A percentile compares a stretch with the other conserved stretches of the same genome.
Conservation (phyloP, 2,797 vertebrate species). For the Eospalax fontanierii region DNA sequence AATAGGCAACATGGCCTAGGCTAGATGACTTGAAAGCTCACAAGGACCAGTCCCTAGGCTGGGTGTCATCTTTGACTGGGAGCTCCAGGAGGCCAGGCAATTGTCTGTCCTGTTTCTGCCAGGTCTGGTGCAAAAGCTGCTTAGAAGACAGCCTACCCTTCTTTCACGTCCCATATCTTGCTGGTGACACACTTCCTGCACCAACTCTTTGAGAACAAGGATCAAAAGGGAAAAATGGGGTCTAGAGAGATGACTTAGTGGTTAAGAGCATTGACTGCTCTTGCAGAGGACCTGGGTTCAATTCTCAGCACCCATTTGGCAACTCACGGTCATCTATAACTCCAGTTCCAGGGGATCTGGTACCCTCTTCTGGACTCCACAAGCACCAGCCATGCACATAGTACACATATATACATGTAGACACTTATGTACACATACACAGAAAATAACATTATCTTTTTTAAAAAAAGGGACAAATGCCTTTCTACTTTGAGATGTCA, state of each 20-base stretch:
- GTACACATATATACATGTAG: too few species aligned
- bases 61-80: background rate
- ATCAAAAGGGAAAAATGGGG: background rate
- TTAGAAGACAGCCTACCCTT: background rate
- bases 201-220: background rate
- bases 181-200: background rate
- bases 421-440: too few species aligned
- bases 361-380: too few species aligned
- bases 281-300: too few species aligned
- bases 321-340: too few species aligned
- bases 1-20: background rate
- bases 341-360: too few species aligned
- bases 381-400: too few species aligned
- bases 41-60: background rate
- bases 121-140: fast-evolving
- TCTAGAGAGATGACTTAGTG: too few species aligned
- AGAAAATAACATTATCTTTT: too few species aligned
- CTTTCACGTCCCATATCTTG: background rate
- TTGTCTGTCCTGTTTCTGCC: too few species aligned
- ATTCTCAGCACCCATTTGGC: too few species aligned
- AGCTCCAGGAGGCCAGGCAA: background rate
- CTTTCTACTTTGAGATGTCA: background rate
- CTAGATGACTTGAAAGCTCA: background rate
- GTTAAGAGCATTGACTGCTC: too few species aligned
- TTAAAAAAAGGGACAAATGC: background rate